Evolutionary conservation across 1,140 invertebrate species (phyloP), one percentile per base, ranked within the genome.

Genomic region (Pygmarrhopalites habei): DNA sequence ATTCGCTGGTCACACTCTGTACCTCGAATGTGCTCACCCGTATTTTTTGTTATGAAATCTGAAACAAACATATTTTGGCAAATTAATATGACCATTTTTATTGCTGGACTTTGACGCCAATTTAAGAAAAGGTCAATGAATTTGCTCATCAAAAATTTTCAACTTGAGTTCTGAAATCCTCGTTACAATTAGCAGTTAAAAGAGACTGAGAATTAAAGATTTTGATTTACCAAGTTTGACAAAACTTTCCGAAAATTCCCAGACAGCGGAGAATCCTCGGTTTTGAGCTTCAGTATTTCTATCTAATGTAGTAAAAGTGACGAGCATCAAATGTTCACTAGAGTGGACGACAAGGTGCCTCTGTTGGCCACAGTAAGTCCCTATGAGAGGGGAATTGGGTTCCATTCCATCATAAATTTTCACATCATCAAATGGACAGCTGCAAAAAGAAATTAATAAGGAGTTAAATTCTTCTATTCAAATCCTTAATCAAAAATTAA

Each of bases 1-100:
- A 98, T 94, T 78, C 93, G 90, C 77, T 95, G 92, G 80, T 98
- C 95, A 82, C 95, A 98, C 80, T 96, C 94, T 70, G 90, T 92
- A 70, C 92, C 92, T 72, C 89, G 82, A 76, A 95, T 93, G 79
- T 95, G 91, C 79, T 91, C 89, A 66, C 89, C 90, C 72, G 88
- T 87, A 77, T 88, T 86, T 81, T 88, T 87, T 75, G 84, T 86
- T 82, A 95, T 95, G 82, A 95, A 95, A 86, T 92, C 92, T 91
- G 76, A 26, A 55, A 55, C 26, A 55, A 10, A 32, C 14, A 29
- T 32, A 21, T n/a, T n/a, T n/a, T n/a, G n/a, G n/a, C n/a, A n/a
- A n/a, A n/a, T n/a, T n/a, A n/a, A n/a, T n/a, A n/a, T n/a, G n/a
- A n/a, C n/a, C n/a, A n/a, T n/a, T n/a, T n/a, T n/a, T n/a, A n/a